Evolutionary conservation across 2,113 vertebrate genomes (phyloP).

Genomic region (Heterochromis multidens): DNA sequence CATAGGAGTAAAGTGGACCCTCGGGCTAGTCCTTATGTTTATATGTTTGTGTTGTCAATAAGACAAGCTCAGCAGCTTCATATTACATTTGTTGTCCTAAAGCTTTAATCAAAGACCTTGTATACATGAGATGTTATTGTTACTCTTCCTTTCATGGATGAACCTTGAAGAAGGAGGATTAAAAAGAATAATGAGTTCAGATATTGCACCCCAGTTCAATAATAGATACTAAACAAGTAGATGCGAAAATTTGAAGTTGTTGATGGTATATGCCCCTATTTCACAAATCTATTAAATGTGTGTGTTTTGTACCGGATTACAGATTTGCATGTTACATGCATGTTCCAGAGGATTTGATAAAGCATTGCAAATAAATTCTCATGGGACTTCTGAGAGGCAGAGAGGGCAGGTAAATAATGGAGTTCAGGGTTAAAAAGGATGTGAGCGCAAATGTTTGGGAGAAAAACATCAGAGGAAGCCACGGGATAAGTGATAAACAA

Average conservation of each 20-base stretch:
- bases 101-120: slow-evolving; percentile 14
- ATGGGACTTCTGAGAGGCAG: slow-evolving; percentile 24
- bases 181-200: background rate
- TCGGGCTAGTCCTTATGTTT: slow-evolving; percentile 34
- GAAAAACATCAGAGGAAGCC: slow-evolving; percentile 2
- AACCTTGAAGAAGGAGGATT: background rate
- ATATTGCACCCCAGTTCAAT: background rate
- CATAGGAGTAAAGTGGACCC: slow-evolving; percentile 52
- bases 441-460: slow-evolving; percentile 30
- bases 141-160: background rate
- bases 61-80: slow-evolving; percentile 19
- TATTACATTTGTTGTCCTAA: slow-evolving; percentile 11
- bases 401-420: slow-evolving; percentile 27
- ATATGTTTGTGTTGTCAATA: slow-evolving; percentile 27
- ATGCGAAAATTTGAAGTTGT: background rate
- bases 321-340: background rate
- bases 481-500: background rate
- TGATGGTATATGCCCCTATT: background rate
- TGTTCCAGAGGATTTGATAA: slow-evolving; percentile 13
- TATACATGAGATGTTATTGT: background rate
- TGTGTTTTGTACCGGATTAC: background rate
- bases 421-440: slow-evolving; percentile 37
- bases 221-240: background rate
- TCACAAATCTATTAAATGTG: background rate
- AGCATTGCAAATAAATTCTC: slow-evolving; percentile 12